A percentile compares a stretch with the other conserved stretches of the same genome.
Conservation (phyloP, 2,113 vertebrate species). For the Eupsittula cactorum region DNA sequence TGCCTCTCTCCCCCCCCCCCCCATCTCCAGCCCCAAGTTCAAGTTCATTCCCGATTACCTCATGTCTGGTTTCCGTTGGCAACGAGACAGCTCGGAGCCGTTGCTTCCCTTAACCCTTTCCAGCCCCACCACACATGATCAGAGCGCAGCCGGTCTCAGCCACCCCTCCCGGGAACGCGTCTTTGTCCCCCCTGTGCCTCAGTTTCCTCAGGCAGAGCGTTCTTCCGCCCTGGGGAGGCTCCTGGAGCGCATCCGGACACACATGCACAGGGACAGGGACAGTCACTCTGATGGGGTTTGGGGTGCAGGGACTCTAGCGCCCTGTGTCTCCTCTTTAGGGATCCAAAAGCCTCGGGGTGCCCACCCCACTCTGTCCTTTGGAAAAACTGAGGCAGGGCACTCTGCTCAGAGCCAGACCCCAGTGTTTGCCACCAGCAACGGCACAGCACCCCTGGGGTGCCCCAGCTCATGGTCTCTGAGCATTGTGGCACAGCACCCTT, state of each 20-base stretch:
- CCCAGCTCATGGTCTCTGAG: background rate
- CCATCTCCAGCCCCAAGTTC: conserved; percentile 68
- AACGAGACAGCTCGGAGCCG: conserved; percentile 80
- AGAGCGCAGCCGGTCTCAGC: background rate
- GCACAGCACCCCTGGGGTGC: background rate
- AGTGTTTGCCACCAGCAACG: background rate
- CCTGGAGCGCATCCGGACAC: accelerated
- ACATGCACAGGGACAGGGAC: accelerated
- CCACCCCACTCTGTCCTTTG: background rate
- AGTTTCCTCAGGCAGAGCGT: background rate
- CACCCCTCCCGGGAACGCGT: accelerated
- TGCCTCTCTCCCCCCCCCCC: background rate
- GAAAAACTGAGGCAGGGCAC: background rate
- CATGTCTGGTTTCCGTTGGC: conserved; percentile 85
- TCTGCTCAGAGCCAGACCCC: background rate
- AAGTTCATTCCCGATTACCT: conserved; percentile 80
- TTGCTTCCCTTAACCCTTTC: conserved; percentile 63
- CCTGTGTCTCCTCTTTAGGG: background rate
- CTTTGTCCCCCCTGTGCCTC: background rate
- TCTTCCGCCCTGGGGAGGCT: background rate
- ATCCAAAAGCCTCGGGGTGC: background rate
- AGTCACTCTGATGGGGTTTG: background rate
- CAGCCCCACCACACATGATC: background rate
- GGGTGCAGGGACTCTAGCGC: background rate
- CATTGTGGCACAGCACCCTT: background rate